A percentile compares a stretch with the other conserved stretches of the same genome.
phyloP scores from a whole-genome alignment of 2,888 invertebrate species.

The Lucinisca nassula region DNA sequence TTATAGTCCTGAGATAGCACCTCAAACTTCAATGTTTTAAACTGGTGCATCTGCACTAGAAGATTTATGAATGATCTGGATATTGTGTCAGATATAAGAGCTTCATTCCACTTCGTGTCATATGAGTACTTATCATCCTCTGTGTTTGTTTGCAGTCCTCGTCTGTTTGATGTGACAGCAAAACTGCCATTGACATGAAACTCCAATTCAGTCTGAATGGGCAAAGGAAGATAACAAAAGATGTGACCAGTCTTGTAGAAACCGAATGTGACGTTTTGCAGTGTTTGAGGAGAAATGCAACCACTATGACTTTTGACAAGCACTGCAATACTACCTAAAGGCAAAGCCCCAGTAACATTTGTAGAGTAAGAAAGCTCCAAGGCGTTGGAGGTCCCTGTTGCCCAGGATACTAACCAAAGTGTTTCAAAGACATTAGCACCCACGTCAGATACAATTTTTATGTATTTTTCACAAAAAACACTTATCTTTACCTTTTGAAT shows the following conservation, averaged over 20 bases:
- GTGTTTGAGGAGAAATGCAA: not conserved
- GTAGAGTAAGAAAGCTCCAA: slow-evolving; percentile 9
- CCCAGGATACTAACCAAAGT: slow-evolving; percentile 66
- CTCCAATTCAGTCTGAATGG: slow-evolving; percentile 77
- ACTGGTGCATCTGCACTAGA: slow-evolving; percentile 29
- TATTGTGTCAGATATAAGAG: slow-evolving; percentile 62
- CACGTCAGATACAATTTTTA: not conserved
- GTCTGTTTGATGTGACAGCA: slow-evolving; percentile 79
- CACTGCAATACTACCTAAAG: slow-evolving; percentile 63
- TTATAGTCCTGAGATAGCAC: slow-evolving; percentile 1
- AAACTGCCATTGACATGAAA: slow-evolving; percentile 85
- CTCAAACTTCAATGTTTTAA: too few species aligned
- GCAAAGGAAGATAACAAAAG: slow-evolving; percentile 85
- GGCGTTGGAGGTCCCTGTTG: slow-evolving; percentile 42
- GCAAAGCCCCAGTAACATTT: slow-evolving; percentile 48
- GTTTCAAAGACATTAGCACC: not conserved
- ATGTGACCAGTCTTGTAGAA: slow-evolving; percentile 68
- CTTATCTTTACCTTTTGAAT: not conserved
- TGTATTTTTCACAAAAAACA: not conserved
- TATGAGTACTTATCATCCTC: slow-evolving; percentile 75
- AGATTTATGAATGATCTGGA: slow-evolving; percentile 52
- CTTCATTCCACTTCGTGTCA: slow-evolving; percentile 65
- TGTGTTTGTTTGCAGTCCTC: slow-evolving; percentile 70
- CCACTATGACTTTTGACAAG: not conserved
- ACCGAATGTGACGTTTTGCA: slow-evolving; percentile 46